Evolutionary conservation across 2,797 vertebrate species (phyloP).

Genomic region (Pogoniulus pusillus): DNA sequence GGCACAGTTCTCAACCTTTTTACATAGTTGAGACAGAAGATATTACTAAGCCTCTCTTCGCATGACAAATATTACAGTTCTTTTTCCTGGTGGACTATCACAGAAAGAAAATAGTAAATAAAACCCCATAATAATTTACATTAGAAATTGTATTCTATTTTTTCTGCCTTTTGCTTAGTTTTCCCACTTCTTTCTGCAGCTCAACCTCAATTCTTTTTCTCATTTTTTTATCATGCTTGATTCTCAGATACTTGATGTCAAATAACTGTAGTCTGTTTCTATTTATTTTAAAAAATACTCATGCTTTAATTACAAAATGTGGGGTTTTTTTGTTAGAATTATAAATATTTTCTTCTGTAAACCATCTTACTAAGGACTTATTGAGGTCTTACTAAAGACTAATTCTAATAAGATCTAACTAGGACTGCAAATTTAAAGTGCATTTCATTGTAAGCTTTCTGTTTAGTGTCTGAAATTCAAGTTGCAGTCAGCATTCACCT

Average conservation of each 20-base stretch:
- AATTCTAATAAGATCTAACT: background rate
- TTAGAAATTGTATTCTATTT: background rate
- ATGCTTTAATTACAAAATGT: background rate
- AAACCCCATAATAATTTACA: background rate
- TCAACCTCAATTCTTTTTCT: background rate
- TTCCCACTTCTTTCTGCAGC: background rate
- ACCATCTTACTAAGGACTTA: background rate
- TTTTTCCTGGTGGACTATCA: background rate
- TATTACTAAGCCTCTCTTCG: background rate
- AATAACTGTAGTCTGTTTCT: background rate
- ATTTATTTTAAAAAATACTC: background rate
- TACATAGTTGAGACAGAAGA: background rate
- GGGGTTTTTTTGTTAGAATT: background rate
- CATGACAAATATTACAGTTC: background rate
- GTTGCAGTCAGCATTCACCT: background rate
- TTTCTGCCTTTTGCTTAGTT: background rate
- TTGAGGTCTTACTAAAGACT: background rate
- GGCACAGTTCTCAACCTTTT: background rate
- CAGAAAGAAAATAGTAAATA: no score
- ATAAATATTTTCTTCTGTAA: background rate
- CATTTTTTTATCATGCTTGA: background rate
- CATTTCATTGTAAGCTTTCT: background rate
- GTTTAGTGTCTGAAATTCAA: background rate
- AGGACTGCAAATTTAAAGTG: background rate
- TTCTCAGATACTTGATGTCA: background rate